Conservation (phyloP, 2,113 vertebrate species). For the Vicugna pacos region DNA sequence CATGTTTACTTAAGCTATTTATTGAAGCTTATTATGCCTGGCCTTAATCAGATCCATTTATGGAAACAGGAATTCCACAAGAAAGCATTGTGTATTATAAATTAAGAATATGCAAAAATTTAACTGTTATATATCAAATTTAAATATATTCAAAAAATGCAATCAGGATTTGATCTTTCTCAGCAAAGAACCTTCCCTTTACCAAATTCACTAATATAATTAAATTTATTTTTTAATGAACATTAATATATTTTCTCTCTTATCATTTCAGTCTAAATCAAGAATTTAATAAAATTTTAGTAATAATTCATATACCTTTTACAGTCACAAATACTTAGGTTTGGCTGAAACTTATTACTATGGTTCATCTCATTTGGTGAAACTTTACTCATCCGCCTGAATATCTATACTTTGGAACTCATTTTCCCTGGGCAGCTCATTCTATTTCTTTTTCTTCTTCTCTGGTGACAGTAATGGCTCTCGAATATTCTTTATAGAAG, state of each 20-base stretch:
- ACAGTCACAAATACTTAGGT: background rate
- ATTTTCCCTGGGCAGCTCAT: background rate
- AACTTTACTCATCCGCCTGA: background rate
- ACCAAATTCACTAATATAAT: background rate
- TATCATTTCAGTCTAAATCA: background rate
- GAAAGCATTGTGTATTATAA: background rate
- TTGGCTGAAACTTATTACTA: background rate
- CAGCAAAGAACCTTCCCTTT: background rate
- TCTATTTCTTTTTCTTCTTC: background rate
- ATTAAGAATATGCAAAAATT: background rate
- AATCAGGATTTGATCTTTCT: background rate
- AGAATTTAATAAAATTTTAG: background rate
- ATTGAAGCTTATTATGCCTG: background rate
- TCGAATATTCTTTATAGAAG: background rate
- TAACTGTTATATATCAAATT: background rate
- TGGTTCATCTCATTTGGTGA: background rate
- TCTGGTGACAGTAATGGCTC: background rate
- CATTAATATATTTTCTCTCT: background rate
- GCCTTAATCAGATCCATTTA: background rate
- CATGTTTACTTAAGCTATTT: background rate
- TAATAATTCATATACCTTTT: background rate
- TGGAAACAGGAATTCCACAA: background rate
- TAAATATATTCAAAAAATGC: background rate
- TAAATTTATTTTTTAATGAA: constrained; percentile 16
- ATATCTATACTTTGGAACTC: background rate